Conservation (phyloP, 2,888 invertebrate genomes). For the Melanotus villosus region DNA sequence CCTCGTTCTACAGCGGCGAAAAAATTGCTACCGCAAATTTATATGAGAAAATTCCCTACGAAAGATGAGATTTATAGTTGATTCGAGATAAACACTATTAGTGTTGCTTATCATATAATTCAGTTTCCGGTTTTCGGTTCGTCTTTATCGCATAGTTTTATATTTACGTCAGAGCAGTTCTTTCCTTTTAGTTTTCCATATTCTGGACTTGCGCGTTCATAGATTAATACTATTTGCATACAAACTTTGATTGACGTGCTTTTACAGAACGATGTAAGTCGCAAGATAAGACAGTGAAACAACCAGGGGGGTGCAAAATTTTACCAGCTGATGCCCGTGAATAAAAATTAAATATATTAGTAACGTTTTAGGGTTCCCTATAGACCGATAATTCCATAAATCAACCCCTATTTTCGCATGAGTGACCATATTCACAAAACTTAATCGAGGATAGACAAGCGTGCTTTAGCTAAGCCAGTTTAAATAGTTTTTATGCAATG, state of each 20-base stretch:
- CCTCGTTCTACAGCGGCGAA: conserved; percentile 32
- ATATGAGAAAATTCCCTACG: conserved; percentile 35
- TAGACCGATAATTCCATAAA: conserved; percentile 47
- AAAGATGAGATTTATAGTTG: conserved; percentile 41
- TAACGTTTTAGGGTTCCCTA: conserved; percentile 46
- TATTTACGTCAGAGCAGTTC: not conserved
- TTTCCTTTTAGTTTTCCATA: not conserved
- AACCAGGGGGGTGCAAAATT: too few relatives aligned
- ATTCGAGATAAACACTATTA: conserved; percentile 41
- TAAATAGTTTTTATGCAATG: conserved; percentile 48
- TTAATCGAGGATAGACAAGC: conserved; percentile 44
- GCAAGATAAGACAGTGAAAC: too few relatives aligned
- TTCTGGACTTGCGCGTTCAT: too few relatives aligned
- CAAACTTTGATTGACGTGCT: too few relatives aligned
- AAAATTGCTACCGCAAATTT: conserved; percentile 44
- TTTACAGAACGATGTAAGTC: too few relatives aligned
- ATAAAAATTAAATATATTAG: conserved; percentile 37
- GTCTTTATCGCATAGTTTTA: not conserved
- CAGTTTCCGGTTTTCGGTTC: conserved; percentile 33
- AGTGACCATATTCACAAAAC: conserved; percentile 41
- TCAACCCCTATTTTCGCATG: conserved; percentile 47
- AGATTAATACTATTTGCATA: too few relatives aligned
- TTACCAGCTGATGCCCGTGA: conserved; percentile 2
- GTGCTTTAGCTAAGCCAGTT: conserved; percentile 44
- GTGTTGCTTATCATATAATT: conserved; percentile 39